Base-by-base conservation (phyloP, 2,888 invertebrate genomes). In the Rhagonycha lutea region DNA sequence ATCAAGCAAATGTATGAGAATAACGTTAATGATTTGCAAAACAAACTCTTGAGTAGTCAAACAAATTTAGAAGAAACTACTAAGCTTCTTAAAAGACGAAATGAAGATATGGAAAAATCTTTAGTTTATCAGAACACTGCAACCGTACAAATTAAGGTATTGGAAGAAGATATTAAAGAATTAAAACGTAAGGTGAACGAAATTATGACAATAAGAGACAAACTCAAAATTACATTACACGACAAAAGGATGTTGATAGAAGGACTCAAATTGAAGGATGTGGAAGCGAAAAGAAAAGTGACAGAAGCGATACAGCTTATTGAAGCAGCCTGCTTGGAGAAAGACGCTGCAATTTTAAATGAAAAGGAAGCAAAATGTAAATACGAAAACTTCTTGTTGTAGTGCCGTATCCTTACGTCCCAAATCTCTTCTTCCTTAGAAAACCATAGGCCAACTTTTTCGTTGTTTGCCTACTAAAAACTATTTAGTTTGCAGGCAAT, bases 301-400 rank as follows among this genome's bases (percentile, higher is more conserved):
- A 88, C 88, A 7, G 92, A 92, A 83, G 91, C 92, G 1, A 83
- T 92, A 29, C 86, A 87, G 47, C 81, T 92, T 0, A 90, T 90
- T 26, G 92, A 92, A 81, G 91, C 91, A 0, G 89, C 88, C 23
- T 76, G 91, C 4, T 85, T 85, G n/a, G 92, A 92, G 81, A 92
- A 91, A 82, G 90, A 90, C 75, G 86, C 88, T 3, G 90, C 90
- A 4, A 79, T 91, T 8, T 86, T 87, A 76, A 87, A 89, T 28
- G 91, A 92, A 82, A 85, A 84, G 65, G 80, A 86, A 68, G 85
- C 88, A 4, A 84, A 82, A 81, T 84, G 87, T 87, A 80, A 79
- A 32, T 62, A n/a, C 14, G 10, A 28, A 32, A 29, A 65, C 23
- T 65, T 68, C 1, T 61, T 14, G 11, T 18, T 18, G 11, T 32